phyloP scores from a whole-genome alignment of 2,797 vertebrate genomes.

The Crenichthys baileyi region DNA sequence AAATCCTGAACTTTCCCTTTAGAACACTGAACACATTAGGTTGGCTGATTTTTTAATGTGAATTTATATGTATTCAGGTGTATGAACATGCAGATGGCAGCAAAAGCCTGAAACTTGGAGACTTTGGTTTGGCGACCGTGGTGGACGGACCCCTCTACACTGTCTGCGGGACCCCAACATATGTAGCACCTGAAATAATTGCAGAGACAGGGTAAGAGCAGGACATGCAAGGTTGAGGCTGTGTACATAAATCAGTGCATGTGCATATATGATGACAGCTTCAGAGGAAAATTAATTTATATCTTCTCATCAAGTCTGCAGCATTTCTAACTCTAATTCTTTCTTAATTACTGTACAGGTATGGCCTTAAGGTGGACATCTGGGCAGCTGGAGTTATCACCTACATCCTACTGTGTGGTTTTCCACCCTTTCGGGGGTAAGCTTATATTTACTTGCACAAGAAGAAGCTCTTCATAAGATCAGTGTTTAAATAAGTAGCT shows the following conservation, averaged over 20 bases:
- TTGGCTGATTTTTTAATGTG: not conserved
- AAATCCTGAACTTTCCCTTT: not conserved
- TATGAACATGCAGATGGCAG: slow-evolving; percentile 98
- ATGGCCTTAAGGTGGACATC: slow-evolving; percentile 98
- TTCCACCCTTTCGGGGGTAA: slow-evolving; percentile 96
- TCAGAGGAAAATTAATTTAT: not conserved
- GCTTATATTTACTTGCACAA: slow-evolving; percentile 34
- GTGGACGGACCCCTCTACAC: slow-evolving; percentile 96
- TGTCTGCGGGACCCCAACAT: slow-evolving; percentile 97
- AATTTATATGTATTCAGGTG: slow-evolving; percentile 79
- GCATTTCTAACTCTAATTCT: not conserved
- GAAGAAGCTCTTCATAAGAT: not conserved
- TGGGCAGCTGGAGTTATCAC: slow-evolving; percentile 99
- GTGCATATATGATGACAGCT: not conserved
- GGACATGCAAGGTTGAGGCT: not conserved
- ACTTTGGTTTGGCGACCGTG: slow-evolving; percentile 95
- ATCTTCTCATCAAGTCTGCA: not conserved
- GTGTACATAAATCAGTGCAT: not conserved
- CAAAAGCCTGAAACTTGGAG: slow-evolving; percentile 95
- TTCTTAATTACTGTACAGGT: slow-evolving; percentile 75
- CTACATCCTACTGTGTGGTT: slow-evolving; percentile 96
- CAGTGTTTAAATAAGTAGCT: not conserved
- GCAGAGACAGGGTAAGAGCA: slow-evolving; percentile 92
- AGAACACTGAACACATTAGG: not conserved
- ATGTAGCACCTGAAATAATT: slow-evolving; percentile 99